phyloP scores from a whole-genome alignment of 2,113 vertebrate species.

The Melanotaenia duboulayi region DNA sequence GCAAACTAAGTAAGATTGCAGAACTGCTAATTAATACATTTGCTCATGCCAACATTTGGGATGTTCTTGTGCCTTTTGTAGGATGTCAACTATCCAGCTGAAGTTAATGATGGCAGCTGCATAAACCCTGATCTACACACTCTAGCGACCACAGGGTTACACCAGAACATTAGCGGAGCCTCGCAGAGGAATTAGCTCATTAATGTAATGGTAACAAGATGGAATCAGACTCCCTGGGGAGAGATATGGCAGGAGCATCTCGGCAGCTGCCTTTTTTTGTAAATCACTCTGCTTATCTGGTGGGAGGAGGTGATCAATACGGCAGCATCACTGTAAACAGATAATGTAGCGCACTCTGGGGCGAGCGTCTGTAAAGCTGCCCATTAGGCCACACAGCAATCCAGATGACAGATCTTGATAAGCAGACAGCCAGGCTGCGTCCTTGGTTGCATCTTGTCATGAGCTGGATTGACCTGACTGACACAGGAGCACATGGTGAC shows the following conservation, averaged over 20 bases:
- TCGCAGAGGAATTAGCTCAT: conserved; percentile 83
- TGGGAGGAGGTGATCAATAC: conserved; percentile 83
- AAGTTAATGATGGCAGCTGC: conserved; percentile 56
- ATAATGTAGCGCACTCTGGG: conserved; percentile 79
- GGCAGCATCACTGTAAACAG: conserved; percentile 83
- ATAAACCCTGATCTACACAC: conserved; percentile 64
- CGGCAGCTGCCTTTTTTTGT: conserved; percentile 80
- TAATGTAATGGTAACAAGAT: conserved; percentile 87
- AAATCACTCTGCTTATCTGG: conserved; percentile 84
- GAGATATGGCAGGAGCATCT: conserved; percentile 80
- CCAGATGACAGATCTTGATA: conserved; percentile 80
- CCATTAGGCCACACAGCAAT: conserved; percentile 77
- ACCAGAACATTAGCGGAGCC: conserved; percentile 80
- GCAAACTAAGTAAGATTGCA: not conserved
- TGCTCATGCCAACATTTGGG: conserved; percentile 7
- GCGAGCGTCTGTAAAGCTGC: conserved; percentile 66
- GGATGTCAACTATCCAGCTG: conserved; percentile 17
- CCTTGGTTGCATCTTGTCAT: conserved; percentile 65
- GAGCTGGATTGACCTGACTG: conserved; percentile 42
- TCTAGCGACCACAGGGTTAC: conserved; percentile 76
- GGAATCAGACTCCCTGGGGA: conserved; percentile 81
- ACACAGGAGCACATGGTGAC: conserved; percentile 34
- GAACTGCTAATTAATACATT: not conserved
- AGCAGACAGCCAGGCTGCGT: conserved; percentile 59
- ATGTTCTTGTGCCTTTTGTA: conserved; percentile 12